phyloP scores from a whole-genome alignment of 2,888 invertebrate genomes.

The Plemyria rubiginata region DNA sequence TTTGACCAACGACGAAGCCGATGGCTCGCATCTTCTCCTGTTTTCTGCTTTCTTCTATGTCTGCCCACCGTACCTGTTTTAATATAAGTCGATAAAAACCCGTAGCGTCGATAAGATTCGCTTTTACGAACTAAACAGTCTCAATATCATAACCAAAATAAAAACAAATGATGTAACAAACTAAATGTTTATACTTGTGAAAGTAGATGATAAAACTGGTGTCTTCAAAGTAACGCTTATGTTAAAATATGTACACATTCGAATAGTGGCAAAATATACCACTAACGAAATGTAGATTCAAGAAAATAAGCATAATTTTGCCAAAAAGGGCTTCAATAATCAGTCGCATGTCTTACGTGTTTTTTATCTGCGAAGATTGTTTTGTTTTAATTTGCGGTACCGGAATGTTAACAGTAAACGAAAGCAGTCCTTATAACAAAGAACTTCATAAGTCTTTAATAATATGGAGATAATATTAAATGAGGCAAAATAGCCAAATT shows the following conservation, averaged over 20 bases:
- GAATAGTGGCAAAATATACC: conserved; percentile 24
- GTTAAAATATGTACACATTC: conserved; percentile 6
- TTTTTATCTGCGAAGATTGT: conserved; percentile 14
- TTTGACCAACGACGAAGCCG: conserved; percentile 98
- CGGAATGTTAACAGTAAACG: conserved; percentile 9
- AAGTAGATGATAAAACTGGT: conserved; percentile 13
- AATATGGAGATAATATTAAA: conserved; percentile 5
- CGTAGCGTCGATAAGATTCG: conserved; percentile 16
- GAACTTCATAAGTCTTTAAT: neutral
- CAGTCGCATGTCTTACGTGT: conserved; percentile 1
- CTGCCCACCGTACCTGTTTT: conserved; percentile 98
- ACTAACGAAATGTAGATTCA: conserved; percentile 28
- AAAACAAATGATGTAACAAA: conserved; percentile 18
- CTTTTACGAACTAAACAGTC: neutral
- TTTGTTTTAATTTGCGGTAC: conserved; percentile 4
- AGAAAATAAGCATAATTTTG: conserved; percentile 9
- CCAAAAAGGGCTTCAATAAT: conserved; percentile 24
- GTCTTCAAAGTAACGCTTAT: neutral
- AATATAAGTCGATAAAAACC: conserved; percentile 73
- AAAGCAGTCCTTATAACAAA: conserved; percentile 1
- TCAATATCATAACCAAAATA: conserved; percentile 6
- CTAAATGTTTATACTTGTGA: conserved; percentile 12
- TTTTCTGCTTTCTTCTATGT: conserved; percentile 95
- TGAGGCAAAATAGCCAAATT: conserved; percentile 23
- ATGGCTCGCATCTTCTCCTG: conserved; percentile 97